Base-by-base conservation (phyloP, 2,113 vertebrate species). In the Scomber japonicus region DNA sequence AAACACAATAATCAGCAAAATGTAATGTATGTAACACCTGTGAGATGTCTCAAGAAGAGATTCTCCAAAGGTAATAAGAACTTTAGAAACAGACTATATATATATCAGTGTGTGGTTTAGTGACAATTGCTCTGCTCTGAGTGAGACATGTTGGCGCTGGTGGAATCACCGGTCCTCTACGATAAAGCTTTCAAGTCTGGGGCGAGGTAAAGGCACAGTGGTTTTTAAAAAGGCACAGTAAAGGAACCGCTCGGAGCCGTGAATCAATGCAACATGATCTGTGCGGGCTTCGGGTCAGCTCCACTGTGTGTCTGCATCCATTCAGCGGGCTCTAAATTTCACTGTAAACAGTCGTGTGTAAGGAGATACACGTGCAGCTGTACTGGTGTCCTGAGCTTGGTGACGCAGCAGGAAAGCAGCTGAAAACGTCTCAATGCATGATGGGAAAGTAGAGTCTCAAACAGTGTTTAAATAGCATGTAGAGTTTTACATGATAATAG, bases 201-300 rank as follows among this genome's bases (percentile, higher is more conserved):
- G 56, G 7, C 0, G 2, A 62, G 40, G 56, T 84, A 17, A 75
- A 74, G 55, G 63, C 46, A n/a, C 14, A 55, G n/a, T 14, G 63
- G 62, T 40, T 35, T 48, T 27, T 27, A 27, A n/a, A n/a, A 69
- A 81, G 66, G 71, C 62, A 72, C 67, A 31, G 49, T 3, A 1
- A 55, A 11, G 46, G n/a, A 56, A 45, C 55, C 19, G 0, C 15
- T 70, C 30, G 3, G 55, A 54, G 63, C 49, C 6, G 60, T 15
- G 35, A 24, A 64, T 62, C 72, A 40, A 73, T 68, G 80, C 60
- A 83, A 75, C 80, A 48, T 64, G 79, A 83, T 72, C 72, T 31
- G 55, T 61, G 51, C 65, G 44, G n/a, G 51, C 71, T 53, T 64
- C 9, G 13, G 27, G 35, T 54, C n/a, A 0, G 57, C 56, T 63